Conservation (phyloP, 2,888 invertebrate genomes). For the Allacma fusca region DNA sequence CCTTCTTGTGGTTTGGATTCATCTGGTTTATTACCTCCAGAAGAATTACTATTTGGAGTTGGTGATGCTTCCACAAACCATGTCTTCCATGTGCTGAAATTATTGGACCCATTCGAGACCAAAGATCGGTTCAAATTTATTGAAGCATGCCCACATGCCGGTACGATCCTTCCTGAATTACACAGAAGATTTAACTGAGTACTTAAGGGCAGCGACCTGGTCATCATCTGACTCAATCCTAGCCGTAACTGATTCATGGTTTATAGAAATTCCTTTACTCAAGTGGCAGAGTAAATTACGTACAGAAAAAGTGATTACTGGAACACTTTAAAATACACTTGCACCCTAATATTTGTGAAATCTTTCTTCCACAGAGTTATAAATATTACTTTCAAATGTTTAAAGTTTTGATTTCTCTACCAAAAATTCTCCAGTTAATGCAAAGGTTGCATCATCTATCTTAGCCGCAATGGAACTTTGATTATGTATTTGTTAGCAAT, state of each 20-base stretch:
- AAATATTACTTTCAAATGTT: too few species aligned
- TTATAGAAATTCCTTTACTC: too few species aligned
- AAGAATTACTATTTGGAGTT: not conserved
- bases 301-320: too few species aligned
- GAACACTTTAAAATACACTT: too few species aligned
- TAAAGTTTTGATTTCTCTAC: too few species aligned
- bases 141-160: not conserved
- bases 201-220: not conserved
- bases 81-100: not conserved
- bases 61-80: slow-evolving; percentile 2
- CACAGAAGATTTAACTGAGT: not conserved
- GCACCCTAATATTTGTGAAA: too few species aligned
- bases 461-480: too few species aligned
- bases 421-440: too few species aligned
- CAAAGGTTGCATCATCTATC: too few species aligned
- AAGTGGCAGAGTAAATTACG: too few species aligned
- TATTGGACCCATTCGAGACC: not conserved
- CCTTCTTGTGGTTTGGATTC: slow-evolving; percentile 17
- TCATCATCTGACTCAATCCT: slow-evolving; percentile 4
- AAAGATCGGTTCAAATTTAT: not conserved
- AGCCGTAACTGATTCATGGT: slow-evolving; percentile 20
- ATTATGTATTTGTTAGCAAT: too few species aligned
- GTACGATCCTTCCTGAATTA: not conserved
- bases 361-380: too few species aligned
- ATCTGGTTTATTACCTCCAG: not conserved